A percentile compares a stretch with the other conserved stretches of the same genome.
Conservation (phyloP, 2,888 invertebrate species). For the Geophilus truncorum region DNA sequence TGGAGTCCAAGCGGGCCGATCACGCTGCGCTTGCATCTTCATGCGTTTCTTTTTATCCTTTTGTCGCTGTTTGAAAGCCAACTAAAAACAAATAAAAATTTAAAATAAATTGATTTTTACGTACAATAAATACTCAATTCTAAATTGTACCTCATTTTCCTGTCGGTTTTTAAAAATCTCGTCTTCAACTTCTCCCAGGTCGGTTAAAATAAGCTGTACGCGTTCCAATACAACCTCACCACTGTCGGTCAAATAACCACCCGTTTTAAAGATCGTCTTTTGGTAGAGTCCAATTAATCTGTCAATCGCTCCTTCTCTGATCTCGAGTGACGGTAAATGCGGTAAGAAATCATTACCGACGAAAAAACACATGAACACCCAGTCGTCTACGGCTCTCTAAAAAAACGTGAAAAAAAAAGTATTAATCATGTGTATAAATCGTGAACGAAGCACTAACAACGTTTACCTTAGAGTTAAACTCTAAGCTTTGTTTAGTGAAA, state of each 20-base stretch:
- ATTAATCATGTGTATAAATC: constrained; percentile 58
- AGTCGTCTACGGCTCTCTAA: constrained; percentile 86
- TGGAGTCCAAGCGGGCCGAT: constrained; percentile 61
- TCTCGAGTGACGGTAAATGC: constrained; percentile 95
- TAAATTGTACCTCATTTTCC: constrained; percentile 65
- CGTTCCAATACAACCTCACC: constrained; percentile 89
- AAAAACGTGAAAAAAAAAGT: constrained; percentile 52
- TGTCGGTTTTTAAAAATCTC: constrained; percentile 93
- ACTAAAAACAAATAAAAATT: neutral
- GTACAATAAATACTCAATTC: no score
- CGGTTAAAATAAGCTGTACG: constrained; percentile 90
- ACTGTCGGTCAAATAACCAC: constrained; percentile 88
- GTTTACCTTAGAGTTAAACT: neutral
- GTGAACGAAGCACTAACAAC: neutral
- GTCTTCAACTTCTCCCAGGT: constrained; percentile 90
- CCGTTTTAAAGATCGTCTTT: constrained; percentile 87
- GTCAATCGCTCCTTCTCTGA: constrained; percentile 94
- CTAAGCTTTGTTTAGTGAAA: neutral
- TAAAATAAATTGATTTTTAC: no score
- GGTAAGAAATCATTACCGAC: constrained; percentile 99
- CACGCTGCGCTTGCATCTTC: neutral
- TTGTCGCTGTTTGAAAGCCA: neutral
- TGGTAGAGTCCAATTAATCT: constrained; percentile 88
- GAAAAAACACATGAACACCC: constrained; percentile 98
- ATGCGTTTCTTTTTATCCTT: constrained; percentile 29